Base-by-base conservation (phyloP, 2,113 vertebrate genomes). In the Nerophis lumbriciformis region DNA sequence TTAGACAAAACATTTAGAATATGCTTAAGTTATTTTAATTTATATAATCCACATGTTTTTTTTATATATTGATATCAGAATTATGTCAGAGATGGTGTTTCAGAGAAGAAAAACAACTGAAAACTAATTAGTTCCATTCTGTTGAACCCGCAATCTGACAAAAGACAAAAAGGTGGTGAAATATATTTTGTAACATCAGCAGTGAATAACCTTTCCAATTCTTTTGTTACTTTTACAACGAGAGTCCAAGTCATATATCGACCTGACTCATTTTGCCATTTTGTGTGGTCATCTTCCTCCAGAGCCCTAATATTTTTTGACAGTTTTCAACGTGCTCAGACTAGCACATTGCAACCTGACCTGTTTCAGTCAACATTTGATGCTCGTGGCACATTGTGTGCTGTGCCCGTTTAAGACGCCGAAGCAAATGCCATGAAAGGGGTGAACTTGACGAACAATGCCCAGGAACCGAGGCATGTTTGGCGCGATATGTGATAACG, bases 251-350 rank as follows among this genome's bases (percentile, higher is more conserved):
- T 56, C 9, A 42, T 42, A 11, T 16, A 2, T 53, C 6, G 28
- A 53, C n/a, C 16, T 37, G 9, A 38, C 16, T 10, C 7, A 5
- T 42, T 42, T 8, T 54, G 37, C 14, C 15, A 5, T 15, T 16
- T 57, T 57, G 9, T 42, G 37, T 57, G n/a, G 52, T 37, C 39
- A 14, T 19, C 38, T 19, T 42, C 16, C 35, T 39, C 60, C 39
- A 44, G 61, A 53, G 53, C 15, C 59, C 11, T 49, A 63, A 28
- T 39, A 54, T 53, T 10, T 47, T 66, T 53, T 75, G 65, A 64
- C 57, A 21, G 19, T 1, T 4, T 60, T 69, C 49, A 7, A 4
- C 36, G 50, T 63, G 66, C 66, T 73, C 53, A 42, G 65, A 66
- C 39, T 57, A 55, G 65, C 57, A 53, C 52, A 44, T 65, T 39